Evolutionary conservation across 2,113 vertebrate genomes (phyloP), one percentile per base, ranked within the genome.

Genomic region (Trichomycterus rosablanca): DNA sequence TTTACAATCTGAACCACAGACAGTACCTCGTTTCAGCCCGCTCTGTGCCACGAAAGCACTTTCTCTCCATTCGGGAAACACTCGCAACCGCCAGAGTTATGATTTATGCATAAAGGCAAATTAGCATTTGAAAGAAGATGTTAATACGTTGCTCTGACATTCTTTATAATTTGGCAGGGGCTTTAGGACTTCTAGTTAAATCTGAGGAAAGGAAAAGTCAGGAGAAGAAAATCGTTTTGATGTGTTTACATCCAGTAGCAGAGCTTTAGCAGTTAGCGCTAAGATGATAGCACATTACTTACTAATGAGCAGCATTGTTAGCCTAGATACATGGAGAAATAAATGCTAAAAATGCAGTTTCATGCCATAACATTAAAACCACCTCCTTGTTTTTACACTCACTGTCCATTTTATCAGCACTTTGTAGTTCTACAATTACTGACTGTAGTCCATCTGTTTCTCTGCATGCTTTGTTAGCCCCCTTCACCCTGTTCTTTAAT

Each of bases 111-210:
- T 86, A 75, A 81, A 64, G 42, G 62, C 3, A 26, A 75, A 86
- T 87, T 86, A 75, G 79, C 83, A 84, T 87, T 83, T 87, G 75
- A 87, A 87, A 86, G 81, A 70, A 65, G 64, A 77, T 82, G 76
- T 40, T 84, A 81, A 86, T 83, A 83, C 81, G 68, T 74, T 56
- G 56, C 59, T 61, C 57, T 34, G 32, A 48, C 64, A 58, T 75
- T 72, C 66, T 70, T 68, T 75, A 57, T 68, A 76, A 68, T 75
- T 72, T 60, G 53, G 63, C 49, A 50, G 67, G 46, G 59, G 74
- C 71, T 50, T 56, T 32, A 39, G 58, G 24, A 63, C 26, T 12
- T 58, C 30, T 53, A 24, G 64, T 26, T 20, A 37, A 51, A 61
- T 66, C 44, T 48, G 43, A 39, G 24, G 26, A 60, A 50, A 54